Evolutionary conservation across 2,888 invertebrate genomes (phyloP).

Genomic region (Eristalis arbustorum): DNA sequence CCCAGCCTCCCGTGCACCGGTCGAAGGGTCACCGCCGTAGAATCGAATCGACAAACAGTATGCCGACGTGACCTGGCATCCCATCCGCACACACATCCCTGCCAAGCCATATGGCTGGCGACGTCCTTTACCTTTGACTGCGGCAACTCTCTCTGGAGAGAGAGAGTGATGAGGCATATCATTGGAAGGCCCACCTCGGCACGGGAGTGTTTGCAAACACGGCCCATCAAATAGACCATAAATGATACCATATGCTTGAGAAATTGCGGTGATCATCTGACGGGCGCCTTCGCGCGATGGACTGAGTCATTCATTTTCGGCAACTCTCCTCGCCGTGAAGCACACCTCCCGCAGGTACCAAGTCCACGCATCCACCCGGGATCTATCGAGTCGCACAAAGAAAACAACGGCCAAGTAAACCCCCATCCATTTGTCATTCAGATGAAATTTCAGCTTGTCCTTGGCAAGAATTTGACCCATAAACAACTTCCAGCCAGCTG

Average conservation of each 20-base stretch:
- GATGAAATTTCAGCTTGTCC: constrained; percentile 53
- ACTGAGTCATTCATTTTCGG: no score
- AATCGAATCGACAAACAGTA: constrained; percentile 20
- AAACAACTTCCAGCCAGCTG: constrained; percentile 56
- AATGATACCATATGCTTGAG: constrained; percentile 47
- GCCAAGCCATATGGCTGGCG: constrained; percentile 38
- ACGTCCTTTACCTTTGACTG: background rate
- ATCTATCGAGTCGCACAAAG: constrained; percentile 14
- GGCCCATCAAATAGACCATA: constrained; percentile 18
- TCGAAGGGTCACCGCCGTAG: constrained; percentile 8
- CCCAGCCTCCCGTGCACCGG: background rate
- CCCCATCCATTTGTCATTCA: constrained; percentile 44
- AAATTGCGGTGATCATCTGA: constrained; percentile 46
- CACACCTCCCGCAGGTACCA: background rate
- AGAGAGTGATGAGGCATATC: constrained; percentile 16
- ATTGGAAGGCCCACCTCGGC: background rate
- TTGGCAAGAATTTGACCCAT: constrained; percentile 64
- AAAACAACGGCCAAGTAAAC: background rate
- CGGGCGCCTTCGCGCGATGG: background rate
- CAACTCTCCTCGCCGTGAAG: background rate
- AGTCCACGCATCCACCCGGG: no score
- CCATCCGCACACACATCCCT: background rate
- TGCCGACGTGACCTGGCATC: constrained; percentile 11
- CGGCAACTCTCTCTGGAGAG: background rate
- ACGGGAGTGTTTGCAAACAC: constrained; percentile 52